A percentile compares a stretch with the other conserved stretches of the same genome.
Evolutionary conservation across 2,888 invertebrate genomes (phyloP).

Genomic region (Hofmannophila pseudospretella): DNA sequence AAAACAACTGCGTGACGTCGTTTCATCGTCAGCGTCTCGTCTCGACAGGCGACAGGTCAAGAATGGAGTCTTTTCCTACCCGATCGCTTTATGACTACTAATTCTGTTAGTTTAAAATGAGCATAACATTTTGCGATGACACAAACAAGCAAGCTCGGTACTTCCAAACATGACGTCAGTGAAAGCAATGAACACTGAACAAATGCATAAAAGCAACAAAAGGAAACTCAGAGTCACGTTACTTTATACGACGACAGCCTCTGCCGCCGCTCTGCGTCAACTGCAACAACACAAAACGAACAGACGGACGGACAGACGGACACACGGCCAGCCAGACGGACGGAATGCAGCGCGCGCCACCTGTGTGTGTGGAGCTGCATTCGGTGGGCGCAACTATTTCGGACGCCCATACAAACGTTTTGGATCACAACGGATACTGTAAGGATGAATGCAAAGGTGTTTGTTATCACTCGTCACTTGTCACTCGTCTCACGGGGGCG

Average conservation of each 20-base stretch:
- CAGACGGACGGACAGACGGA: constrained; percentile 6
- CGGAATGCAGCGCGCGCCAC: constrained; percentile 1
- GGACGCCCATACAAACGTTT: constrained; percentile 1
- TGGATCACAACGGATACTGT: not conserved
- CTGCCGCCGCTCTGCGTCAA: not conserved
- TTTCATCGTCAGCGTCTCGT: no score
- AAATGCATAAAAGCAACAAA: not conserved
- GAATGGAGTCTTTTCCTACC: no score
- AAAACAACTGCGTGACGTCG: no score
- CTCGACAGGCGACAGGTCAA: no score
- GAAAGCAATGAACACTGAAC: no score
- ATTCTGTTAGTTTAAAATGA: no score
- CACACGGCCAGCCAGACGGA: no score
- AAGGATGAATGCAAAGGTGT: constrained; percentile 5
- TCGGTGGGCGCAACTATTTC: constrained; percentile 3
- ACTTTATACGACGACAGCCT: constrained; percentile 2
- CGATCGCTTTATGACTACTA: no score
- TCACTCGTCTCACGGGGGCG: not conserved
- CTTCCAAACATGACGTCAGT: no score
- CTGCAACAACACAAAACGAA: not conserved
- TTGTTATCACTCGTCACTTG: no score
- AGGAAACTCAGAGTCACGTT: constrained; percentile 5
- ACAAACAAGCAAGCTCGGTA: not conserved
- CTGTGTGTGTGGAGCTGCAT: constrained; percentile 1
- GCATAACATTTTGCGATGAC: not conserved